Base-by-base conservation (phyloP, 2,797 vertebrate genomes). In the Ceyx erithaca region DNA sequence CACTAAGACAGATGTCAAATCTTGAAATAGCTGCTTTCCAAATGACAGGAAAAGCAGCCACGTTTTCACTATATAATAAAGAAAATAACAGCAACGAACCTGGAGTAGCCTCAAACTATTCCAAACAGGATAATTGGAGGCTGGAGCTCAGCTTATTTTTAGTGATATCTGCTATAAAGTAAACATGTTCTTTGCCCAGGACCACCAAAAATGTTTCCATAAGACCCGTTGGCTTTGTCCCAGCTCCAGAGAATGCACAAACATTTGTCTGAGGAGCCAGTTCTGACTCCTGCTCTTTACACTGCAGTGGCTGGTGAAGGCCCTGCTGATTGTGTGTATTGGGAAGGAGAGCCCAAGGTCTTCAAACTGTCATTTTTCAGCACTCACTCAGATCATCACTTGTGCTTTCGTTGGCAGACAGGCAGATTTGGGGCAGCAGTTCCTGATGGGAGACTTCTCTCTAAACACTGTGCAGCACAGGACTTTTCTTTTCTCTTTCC, bases 191-290 rank as follows among this genome's bases (percentile, higher is more conserved):
- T 67, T 80, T 90, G 93, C 93, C 90, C 76, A 30, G 55, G 92
- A 96, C 96, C 96, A 96, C 94, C 96, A 96, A 54, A 94, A 95
- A 92, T 94, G 90, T 96, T 96, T 94, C 96, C 93, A 93, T 94
- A 96, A 85, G 95, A 90, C 80, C 71, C 15, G 35, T 2, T 96
- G 95, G 96, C 95, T 79, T 41, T 28, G 63, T 21, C 88, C 95
- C 95, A 96, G 1, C 88, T 48, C 82, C 92, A 96, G 90, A 93
- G 80, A 94, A 89, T 14, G 66, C 86, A 80, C 93, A 94, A 94
- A 94, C 92, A 90, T 93, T 95, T 85, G 77, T 64, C 83, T 80
- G 81, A 87, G 79, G 31, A 94, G 90, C 64, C 78, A 49, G 80
- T 94, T 93, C 88, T 1, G 22, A 84, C 91, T 81, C 51, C 88